phyloP scores from a whole-genome alignment of 1,140 invertebrate genomes.

The Dermatophagoides farinae region DNA sequence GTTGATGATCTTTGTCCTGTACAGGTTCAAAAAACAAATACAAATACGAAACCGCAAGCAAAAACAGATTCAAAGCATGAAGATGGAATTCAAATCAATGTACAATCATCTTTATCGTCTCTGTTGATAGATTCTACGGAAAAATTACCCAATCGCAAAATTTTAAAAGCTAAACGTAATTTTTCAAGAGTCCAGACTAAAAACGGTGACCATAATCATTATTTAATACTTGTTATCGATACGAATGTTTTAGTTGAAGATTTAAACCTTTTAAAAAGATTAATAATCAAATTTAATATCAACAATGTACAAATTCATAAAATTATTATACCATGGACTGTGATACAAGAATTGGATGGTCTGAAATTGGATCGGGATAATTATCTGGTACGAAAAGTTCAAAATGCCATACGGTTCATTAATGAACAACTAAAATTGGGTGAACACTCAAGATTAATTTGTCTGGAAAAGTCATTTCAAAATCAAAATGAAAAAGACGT shows the following conservation, averaged over 20 bases:
- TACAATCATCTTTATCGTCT: neutral
- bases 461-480: neutral
- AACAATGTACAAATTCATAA: neutral
- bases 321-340: conserved; percentile 6
- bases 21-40: neutral
- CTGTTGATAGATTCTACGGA: neutral
- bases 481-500: neutral
- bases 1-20: neutral
- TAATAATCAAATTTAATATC: neutral
- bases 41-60: neutral
- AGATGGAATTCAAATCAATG: neutral
- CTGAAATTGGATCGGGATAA: neutral
- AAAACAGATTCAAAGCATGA: neutral
- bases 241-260: conserved; percentile 4
- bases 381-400: neutral
- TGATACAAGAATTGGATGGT: conserved; percentile 9
- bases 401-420: neutral
- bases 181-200: neutral
- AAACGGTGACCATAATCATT: neutral
- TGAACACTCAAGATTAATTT: neutral
- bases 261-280: neutral
- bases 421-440: conserved; percentile 3
- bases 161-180: neutral
- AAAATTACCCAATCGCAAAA: neutral
- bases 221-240: conserved; percentile 3